phyloP scores from a whole-genome alignment of 2,113 vertebrate genomes.

The Hassar affinis region DNA sequence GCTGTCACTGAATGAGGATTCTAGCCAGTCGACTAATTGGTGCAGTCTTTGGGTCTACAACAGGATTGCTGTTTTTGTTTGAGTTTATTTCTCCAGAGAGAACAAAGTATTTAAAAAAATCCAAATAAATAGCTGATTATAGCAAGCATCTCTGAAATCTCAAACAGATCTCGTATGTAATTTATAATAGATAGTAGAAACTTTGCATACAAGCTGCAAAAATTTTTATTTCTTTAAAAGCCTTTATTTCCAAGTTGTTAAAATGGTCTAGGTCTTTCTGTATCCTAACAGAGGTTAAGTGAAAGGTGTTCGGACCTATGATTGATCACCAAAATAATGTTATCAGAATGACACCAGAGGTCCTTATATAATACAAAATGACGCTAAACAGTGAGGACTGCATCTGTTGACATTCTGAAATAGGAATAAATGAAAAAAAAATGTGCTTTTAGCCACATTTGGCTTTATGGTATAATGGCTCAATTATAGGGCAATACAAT shows the following conservation, averaged over 20 bases:
- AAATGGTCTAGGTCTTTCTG: not conserved
- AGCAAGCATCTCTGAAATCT: not conserved
- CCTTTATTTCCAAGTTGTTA: not conserved
- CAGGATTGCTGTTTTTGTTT: not conserved
- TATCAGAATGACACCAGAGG: not conserved
- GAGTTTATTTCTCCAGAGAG: not conserved
- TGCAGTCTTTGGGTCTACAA: not conserved
- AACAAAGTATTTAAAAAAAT: not conserved
- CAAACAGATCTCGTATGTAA: not conserved
- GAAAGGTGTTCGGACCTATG: not conserved
- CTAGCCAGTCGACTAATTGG: not conserved
- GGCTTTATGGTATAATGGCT: conserved; percentile 24
- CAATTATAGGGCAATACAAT: conserved; percentile 38
- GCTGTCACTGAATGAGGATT: not conserved
- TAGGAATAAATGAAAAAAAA: not conserved
- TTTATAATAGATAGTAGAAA: not conserved
- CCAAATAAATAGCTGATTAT: not conserved
- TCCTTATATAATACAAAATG: not conserved
- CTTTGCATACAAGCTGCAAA: not conserved
- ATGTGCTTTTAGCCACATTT: not conserved
- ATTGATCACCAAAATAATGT: not conserved
- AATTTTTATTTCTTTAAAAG: not conserved
- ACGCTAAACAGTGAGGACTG: not conserved
- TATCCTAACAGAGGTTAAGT: not conserved
- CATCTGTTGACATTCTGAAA: too few relatives aligned